Evolutionary conservation across 1,140 invertebrate species (phyloP).

Genomic region (Phymorhynchus buccinoides): DNA sequence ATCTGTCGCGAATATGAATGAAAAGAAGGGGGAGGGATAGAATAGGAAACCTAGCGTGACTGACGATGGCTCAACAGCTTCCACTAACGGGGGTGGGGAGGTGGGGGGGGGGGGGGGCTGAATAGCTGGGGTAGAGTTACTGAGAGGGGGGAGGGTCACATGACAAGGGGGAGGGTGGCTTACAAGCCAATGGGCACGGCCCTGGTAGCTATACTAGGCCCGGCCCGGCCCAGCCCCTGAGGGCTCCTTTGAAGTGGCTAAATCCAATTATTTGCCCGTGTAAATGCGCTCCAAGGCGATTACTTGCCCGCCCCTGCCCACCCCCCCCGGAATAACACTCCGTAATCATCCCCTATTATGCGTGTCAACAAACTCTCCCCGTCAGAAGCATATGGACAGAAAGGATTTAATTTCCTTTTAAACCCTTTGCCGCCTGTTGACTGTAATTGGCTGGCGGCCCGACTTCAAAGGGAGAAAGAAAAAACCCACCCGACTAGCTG

Average conservation of each 20-base stretch:
- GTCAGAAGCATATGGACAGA: constrained; percentile 58
- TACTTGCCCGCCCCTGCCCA: constrained; percentile 58
- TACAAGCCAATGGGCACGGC: constrained; percentile 43
- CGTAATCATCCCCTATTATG: constrained; percentile 61
- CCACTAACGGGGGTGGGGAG: neutral
- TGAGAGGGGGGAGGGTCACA: constrained; percentile 45
- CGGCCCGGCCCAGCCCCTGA: constrained; percentile 32
- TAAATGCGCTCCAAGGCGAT: constrained; percentile 59
- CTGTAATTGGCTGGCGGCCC: constrained; percentile 62
- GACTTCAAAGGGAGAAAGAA: constrained; percentile 54
- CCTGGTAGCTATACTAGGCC: too few relatives aligned
- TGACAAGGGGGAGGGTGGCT: constrained; percentile 41
- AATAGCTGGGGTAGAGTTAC: constrained; percentile 43
- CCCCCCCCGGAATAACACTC: constrained; percentile 60
- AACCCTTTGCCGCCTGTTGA: constrained; percentile 56
- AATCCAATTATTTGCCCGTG: constrained; percentile 64
- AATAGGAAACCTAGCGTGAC: constrained; percentile 26
- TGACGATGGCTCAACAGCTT: constrained; percentile 1
- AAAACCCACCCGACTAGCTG: constrained; percentile 56
- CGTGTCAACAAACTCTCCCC: constrained; percentile 57
- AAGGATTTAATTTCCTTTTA: constrained; percentile 64
- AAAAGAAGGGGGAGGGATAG: too few relatives aligned
- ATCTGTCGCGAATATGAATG: neutral
- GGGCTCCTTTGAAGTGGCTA: constrained; percentile 51
- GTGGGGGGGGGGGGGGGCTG: too few relatives aligned